Base-by-base conservation (phyloP, 2,113 vertebrate species). In the Cyrtonyx montezumae region DNA sequence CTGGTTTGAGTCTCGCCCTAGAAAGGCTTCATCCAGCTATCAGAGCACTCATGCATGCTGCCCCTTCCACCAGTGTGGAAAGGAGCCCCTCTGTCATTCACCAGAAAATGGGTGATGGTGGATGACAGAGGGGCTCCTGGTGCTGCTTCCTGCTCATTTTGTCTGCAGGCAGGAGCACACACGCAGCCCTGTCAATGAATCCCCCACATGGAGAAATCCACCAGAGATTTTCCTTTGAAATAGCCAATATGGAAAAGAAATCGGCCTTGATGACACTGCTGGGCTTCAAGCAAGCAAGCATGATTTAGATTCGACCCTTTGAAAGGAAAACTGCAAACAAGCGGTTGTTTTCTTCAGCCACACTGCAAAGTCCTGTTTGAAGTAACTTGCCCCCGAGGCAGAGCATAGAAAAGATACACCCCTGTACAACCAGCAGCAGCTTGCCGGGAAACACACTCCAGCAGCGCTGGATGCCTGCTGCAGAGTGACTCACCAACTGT, bases 401-500 rank as follows among this genome's bases (percentile, higher is more conserved):
- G 43, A 95, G 84, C 55, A 25, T 46, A 84, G 34, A 49, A 90
- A 94, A 94, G 82, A 91, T 82, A 88, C 84, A 91, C 66, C 80
- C 92, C 63, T 65, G 45, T 85, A 81, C 20, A 80, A 94, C 94
- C 86, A 94, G 95, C 90, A 91, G 74, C 66, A 78, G 91, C 95
- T 96, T 96, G 96, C 88, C 71, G 51, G 23, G n/a, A 68, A 92
- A 91, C 91, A 36, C 79, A 80, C 45, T 88, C 34, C 51, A 66
- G 49, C 34, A 84, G 49, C 0, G 0, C 46, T 87, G 81, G 61
- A 85, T 93, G 63, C 53, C 37, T 73, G 63, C 53, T 95, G 82
- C 14, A 59, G 85, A 56, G 63, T 94, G 95, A 96, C 88, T 97
- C 95, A 95, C 90, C 75, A 63, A 84, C 69, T 62, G 30, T 91